Percentiles rank a stretch among this genome's conserved stretches.
Conservation (phyloP, 2,888 invertebrate genomes). For the Erebia ligea region DNA sequence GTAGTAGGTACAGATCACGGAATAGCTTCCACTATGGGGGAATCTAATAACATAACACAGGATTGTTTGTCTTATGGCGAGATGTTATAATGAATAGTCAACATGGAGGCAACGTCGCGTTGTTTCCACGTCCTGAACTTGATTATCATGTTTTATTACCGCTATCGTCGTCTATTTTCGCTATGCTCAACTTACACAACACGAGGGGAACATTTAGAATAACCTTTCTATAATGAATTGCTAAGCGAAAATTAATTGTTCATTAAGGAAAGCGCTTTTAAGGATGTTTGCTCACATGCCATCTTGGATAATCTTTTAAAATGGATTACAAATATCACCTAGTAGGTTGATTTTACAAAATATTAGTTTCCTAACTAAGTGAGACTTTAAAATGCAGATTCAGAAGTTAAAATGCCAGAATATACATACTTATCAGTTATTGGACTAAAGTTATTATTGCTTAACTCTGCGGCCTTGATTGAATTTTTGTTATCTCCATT, state of each 20-base stretch:
- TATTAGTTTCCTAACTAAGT: no score
- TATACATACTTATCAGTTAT: no score
- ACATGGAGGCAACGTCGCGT: slow-evolving; percentile 61
- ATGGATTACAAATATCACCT: background rate
- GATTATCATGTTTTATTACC: slow-evolving; percentile 61
- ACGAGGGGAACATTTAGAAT: slow-evolving; percentile 43
- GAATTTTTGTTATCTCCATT: no score
- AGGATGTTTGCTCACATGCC: slow-evolving; percentile 29
- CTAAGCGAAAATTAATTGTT: slow-evolving; percentile 61
- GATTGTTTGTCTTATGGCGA: slow-evolving; percentile 72
- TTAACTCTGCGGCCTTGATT: no score
- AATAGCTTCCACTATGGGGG: slow-evolving; percentile 60
- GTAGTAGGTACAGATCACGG: slow-evolving; percentile 53
- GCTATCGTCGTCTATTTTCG: slow-evolving; percentile 44
- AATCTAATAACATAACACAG: slow-evolving; percentile 74
- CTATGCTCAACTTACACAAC: slow-evolving; percentile 37
- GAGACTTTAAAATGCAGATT: no score
- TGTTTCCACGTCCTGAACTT: slow-evolving; percentile 52
- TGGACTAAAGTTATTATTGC: no score
- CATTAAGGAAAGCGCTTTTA: slow-evolving; percentile 43
- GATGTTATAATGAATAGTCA: slow-evolving; percentile 79
- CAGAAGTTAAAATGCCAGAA: no score
- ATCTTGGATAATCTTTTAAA: slow-evolving; percentile 1
- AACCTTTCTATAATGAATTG: slow-evolving; percentile 48
- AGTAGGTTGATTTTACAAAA: no score